Evolutionary conservation across 2,113 vertebrate genomes (phyloP).

Genomic region (Heterocephalus glaber): DNA sequence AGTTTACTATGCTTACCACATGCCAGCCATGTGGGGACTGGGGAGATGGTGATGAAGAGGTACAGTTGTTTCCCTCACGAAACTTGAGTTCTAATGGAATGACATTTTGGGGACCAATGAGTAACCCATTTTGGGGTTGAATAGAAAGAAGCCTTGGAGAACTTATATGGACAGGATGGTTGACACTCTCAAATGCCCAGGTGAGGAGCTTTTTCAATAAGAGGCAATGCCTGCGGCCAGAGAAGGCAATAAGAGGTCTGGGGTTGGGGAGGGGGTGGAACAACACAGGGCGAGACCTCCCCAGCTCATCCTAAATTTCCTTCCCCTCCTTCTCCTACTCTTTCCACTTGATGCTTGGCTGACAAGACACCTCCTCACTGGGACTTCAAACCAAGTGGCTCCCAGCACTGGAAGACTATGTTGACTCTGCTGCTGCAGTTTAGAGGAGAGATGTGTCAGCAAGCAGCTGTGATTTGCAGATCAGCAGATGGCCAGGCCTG

Average conservation of each 20-base stretch:
- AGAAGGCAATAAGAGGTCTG: not conserved
- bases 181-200: not conserved
- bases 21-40: not conserved
- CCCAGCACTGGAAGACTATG: not conserved
- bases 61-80: not conserved
- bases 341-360: not conserved
- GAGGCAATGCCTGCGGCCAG: not conserved
- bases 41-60: not conserved
- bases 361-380: not conserved
- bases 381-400: not conserved
- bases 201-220: not conserved
- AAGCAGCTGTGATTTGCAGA: slow-evolving; percentile 72
- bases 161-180: not conserved
- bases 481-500: slow-evolving; percentile 73
- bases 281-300: not conserved
- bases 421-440: not conserved
- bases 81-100: not conserved
- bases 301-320: not conserved
- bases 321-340: accelerated
- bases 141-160: not conserved
- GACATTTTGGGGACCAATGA: not conserved
- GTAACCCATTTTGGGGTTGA: not conserved
- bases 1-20: not conserved
- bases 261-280: not conserved
- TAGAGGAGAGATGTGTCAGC: accelerated